These are phyloP conservation scores for Hozukius guyotensis DNA, from an alignment of 2,797 vertebrate species.

Conservation along the genomic window DNA sequence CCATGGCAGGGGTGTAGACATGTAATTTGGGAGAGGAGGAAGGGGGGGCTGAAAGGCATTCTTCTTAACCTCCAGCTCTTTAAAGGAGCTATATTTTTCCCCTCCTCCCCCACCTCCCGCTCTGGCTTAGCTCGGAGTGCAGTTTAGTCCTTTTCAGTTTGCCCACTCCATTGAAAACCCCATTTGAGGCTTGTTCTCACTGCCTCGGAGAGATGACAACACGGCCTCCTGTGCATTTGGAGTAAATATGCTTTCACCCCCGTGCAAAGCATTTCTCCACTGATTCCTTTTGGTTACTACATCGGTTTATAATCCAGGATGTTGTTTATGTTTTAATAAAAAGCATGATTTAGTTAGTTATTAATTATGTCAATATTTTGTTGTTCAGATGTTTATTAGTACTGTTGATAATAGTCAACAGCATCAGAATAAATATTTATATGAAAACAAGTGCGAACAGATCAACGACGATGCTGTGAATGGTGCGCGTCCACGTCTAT, in stretches of 20 bases:
- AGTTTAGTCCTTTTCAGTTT: slow-evolving; percentile 86
- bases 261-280: slow-evolving; percentile 1
- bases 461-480: neutral
- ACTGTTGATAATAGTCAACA: neutral
- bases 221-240: slow-evolving; percentile 51
- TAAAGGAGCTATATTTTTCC: slow-evolving; percentile 84
- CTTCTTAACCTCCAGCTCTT: slow-evolving; percentile 81
- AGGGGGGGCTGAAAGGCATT: slow-evolving; percentile 76
- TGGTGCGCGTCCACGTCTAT: neutral
- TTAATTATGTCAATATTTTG: neutral
- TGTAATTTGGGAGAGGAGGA: slow-evolving; percentile 80
- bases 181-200: slow-evolving; percentile 73
- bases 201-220: slow-evolving; percentile 64
- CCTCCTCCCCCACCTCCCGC: slow-evolving; percentile 74
- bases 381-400: neutral
- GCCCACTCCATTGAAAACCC: slow-evolving; percentile 85
- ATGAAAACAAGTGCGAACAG: neutral
- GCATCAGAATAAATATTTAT: neutral
- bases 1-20: slow-evolving; percentile 79
- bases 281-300: neutral
- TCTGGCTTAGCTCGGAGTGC: slow-evolving; percentile 78
- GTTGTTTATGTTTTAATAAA: neutral
- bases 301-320: neutral
- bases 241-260: slow-evolving; percentile 42
- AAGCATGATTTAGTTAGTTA: neutral